Conservation (phyloP, 2,113 vertebrate genomes). For the Crocuta crocuta region DNA sequence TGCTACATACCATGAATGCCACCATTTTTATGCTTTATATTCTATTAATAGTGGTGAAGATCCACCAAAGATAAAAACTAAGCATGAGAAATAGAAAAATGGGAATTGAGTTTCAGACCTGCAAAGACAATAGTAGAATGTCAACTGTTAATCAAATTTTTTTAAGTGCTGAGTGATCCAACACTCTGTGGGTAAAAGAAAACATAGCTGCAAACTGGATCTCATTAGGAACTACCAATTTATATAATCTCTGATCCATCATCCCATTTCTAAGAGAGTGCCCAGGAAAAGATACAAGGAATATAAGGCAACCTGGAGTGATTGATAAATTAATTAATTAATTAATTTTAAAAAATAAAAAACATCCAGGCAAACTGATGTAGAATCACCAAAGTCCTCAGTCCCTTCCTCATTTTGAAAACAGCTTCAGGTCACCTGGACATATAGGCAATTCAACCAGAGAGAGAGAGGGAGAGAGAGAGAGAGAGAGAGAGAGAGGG, state of each 20-base stretch:
- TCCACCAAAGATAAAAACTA: not conserved
- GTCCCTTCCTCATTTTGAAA: not conserved
- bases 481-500: not conserved
- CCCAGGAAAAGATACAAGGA: not conserved
- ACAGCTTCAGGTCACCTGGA: not conserved
- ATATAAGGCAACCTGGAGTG: not conserved
- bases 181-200: not conserved
- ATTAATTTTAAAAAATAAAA: no score
- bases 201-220: not conserved
- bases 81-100: not conserved
- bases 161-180: not conserved
- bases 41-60: not conserved
- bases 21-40: constrained; percentile 29
- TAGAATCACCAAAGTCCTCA: not conserved
- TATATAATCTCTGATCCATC: not conserved
- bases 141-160: constrained; percentile 1
- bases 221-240: not conserved
- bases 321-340: not conserved
- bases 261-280: not conserved
- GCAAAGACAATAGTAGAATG: not conserved
- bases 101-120: not conserved
- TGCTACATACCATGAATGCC: not conserved
- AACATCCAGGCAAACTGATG: not conserved
- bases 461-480: no score
- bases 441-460: not conserved